phyloP scores from a whole-genome alignment of 2,888 invertebrate genomes.

The Elysia crispata region DNA sequence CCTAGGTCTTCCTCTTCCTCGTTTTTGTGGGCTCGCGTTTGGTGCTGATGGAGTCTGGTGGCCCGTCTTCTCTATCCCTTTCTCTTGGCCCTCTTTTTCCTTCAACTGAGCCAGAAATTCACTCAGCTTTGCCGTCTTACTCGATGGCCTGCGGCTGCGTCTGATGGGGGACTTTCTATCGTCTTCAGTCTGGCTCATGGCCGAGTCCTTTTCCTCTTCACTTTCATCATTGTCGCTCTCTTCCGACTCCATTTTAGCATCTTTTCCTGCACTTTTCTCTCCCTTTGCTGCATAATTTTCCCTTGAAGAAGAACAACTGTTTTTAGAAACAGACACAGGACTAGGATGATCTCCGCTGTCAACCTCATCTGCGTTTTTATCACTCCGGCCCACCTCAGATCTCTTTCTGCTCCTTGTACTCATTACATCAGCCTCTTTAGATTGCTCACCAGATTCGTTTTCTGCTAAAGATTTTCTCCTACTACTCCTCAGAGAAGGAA shows the following conservation, averaged over 20 bases:
- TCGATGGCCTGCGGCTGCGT: slow-evolving; percentile 34
- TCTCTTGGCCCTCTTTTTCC: slow-evolving; percentile 6
- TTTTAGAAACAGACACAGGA: neutral
- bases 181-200: neutral
- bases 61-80: neutral
- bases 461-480: too few species aligned
- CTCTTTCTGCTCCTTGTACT: too few species aligned
- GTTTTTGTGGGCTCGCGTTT: neutral
- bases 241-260: neutral
- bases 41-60: neutral
- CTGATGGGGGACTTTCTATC: slow-evolving; percentile 29
- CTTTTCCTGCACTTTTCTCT: neutral
- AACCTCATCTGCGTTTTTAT: too few species aligned
- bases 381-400: too few species aligned
- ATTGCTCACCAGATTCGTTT: too few species aligned
- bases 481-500: too few species aligned
- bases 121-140: slow-evolving; percentile 42
- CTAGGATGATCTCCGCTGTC: too few species aligned
- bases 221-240: neutral
- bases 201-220: neutral
- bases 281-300: neutral
- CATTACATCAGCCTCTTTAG: too few species aligned
- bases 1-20: slow-evolving; percentile 34
- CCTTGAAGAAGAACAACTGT: neutral
- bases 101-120: slow-evolving; percentile 43